These are phyloP conservation scores for Epinephelus coioides DNA, from an alignment of 2,797 vertebrate genomes.

Conservation along the genomic window DNA sequence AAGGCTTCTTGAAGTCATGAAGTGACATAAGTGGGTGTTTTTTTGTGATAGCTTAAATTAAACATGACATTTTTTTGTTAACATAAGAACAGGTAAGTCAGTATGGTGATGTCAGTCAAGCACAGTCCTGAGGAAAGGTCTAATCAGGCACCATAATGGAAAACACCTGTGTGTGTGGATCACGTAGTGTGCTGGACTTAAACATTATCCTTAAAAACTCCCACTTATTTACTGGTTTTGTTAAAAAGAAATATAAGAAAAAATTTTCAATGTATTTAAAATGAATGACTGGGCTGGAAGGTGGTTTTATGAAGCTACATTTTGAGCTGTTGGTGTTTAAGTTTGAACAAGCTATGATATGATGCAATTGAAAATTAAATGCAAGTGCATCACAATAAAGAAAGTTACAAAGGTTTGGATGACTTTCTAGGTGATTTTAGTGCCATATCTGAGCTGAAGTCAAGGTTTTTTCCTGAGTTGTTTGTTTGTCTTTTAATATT, in stretches of 20 bases:
- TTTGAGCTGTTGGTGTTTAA: neutral
- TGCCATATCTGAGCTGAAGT: neutral
- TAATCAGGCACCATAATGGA: neutral
- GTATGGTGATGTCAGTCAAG: neutral
- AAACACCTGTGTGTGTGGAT: constrained; percentile 5
- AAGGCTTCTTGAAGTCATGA: neutral
- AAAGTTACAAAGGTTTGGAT: neutral
- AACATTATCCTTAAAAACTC: neutral
- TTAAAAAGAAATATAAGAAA: neutral
- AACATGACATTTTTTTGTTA: neutral
- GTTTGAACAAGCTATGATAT: neutral
- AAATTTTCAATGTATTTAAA: neutral
- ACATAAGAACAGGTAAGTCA: neutral
- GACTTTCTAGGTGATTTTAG: too few species aligned
- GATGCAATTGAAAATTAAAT: neutral
- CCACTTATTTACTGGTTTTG: neutral
- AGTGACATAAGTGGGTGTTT: neutral
- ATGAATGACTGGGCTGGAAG: neutral
- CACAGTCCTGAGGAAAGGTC: neutral
- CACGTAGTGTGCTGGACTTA: too few species aligned
- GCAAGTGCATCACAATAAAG: neutral
- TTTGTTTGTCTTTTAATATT: neutral
- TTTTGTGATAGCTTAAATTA: neutral
- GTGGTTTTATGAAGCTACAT: neutral
- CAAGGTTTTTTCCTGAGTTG: neutral